Conservation (phyloP, 1,140 invertebrate species). For the Drosophila mauritiana region DNA sequence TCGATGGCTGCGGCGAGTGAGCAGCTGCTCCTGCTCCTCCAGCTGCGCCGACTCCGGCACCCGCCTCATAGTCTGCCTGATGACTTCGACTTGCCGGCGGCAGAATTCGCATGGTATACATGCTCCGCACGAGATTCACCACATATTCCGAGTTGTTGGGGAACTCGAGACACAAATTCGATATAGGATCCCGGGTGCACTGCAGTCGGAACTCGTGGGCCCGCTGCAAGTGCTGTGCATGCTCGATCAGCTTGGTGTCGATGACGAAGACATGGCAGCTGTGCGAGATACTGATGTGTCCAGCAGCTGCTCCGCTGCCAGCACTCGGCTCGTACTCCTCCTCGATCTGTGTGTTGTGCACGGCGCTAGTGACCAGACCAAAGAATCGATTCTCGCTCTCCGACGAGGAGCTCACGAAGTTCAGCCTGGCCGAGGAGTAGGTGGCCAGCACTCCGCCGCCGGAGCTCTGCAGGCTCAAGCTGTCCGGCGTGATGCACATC, state of each 20-base stretch:
- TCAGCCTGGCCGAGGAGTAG: slow-evolving; percentile 93
- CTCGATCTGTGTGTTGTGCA: slow-evolving; percentile 85
- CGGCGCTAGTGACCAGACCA: slow-evolving; percentile 94
- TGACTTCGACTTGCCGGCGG: slow-evolving; percentile 70
- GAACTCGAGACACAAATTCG: slow-evolving; percentile 93
- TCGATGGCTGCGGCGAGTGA: slow-evolving; percentile 93
- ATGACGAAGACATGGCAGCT: slow-evolving; percentile 98
- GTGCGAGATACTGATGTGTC: slow-evolving; percentile 88
- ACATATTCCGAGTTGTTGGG: slow-evolving; percentile 95
- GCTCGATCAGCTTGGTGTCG: slow-evolving; percentile 93
- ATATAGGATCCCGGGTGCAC: slow-evolving; percentile 90
- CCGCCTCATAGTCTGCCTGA: slow-evolving; percentile 49
- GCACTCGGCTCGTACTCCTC: slow-evolving; percentile 69
- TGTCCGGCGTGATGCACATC: slow-evolving; percentile 92
- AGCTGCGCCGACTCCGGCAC: slow-evolving; percentile 1
- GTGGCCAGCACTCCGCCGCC: slow-evolving; percentile 89
- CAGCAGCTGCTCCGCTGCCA: slow-evolving; percentile 12
- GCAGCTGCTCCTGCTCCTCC: slow-evolving; percentile 78
- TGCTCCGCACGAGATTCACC: slow-evolving; percentile 89
- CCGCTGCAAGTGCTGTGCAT: slow-evolving; percentile 90
- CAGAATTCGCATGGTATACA: slow-evolving; percentile 87
- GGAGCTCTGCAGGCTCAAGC: slow-evolving; percentile 90
- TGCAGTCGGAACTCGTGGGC: slow-evolving; percentile 91
- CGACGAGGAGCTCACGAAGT: slow-evolving; percentile 95
- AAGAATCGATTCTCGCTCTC: slow-evolving; percentile 96